These are phyloP conservation scores for Saccopteryx bilineata DNA, from an alignment of 2,113 vertebrate species.

Conservation along the genomic window DNA sequence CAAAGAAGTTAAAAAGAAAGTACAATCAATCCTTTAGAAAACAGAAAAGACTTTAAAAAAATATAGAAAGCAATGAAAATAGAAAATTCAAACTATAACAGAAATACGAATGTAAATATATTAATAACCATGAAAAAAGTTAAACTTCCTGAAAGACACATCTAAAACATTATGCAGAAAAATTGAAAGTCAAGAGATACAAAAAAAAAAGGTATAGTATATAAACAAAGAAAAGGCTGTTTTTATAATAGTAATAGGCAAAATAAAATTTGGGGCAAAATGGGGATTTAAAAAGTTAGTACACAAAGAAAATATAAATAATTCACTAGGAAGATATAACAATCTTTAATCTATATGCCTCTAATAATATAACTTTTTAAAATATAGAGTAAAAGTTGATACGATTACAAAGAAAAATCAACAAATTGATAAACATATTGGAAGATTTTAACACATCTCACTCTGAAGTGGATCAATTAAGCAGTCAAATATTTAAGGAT, in stretches of 20 bases:
- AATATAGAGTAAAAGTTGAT: background rate
- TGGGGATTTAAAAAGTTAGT: background rate
- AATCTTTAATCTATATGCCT: background rate
- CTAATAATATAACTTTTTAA: background rate
- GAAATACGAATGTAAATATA: conserved; percentile 25
- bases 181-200: conserved; percentile 32
- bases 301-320: background rate
- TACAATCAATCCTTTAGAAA: background rate
- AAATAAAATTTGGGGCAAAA: background rate
- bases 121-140: background rate
- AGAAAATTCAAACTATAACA: conserved; percentile 26
- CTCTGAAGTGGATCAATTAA: background rate
- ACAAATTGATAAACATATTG: background rate
- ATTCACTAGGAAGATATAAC: background rate
- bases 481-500: background rate
- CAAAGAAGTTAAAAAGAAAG: background rate
- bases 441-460: conserved; percentile 32
- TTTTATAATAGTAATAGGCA: conserved; percentile 20
- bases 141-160: conserved; percentile 14
- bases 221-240: background rate
- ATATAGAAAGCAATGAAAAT: conserved; percentile 12
- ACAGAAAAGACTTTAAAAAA: background rate
- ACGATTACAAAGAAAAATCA: background rate
- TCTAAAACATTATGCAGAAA: conserved; percentile 37
- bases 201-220: background rate